These are phyloP conservation scores for Noturus placidus DNA, from an alignment of 2,113 vertebrate genomes.

Conservation along the genomic window DNA sequence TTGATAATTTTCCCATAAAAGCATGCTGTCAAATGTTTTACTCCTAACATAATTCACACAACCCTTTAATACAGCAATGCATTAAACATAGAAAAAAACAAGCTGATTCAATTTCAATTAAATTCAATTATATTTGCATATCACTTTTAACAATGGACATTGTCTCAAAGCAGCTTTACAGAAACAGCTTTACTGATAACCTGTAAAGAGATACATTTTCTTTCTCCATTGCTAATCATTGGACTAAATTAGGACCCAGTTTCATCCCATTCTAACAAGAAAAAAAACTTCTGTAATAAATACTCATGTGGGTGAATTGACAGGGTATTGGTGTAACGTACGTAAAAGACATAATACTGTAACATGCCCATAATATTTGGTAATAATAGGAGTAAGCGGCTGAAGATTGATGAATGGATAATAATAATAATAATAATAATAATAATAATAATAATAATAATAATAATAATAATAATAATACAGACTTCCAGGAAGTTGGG, in stretches of 20 bases:
- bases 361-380: constrained; percentile 17
- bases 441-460: too few species aligned
- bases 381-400: too few species aligned
- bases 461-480: not conserved
- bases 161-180: too few species aligned
- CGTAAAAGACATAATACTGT: not conserved
- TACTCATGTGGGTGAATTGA: not conserved
- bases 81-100: not conserved
- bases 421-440: too few species aligned
- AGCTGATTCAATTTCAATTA: not conserved
- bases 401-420: too few species aligned
- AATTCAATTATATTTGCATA: too few species aligned
- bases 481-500: constrained; percentile 21
- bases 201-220: not conserved
- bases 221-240: not conserved
- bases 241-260: not conserved
- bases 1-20: not conserved
- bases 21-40: not conserved
- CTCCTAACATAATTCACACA: not conserved
- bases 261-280: not conserved
- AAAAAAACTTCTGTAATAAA: not conserved
- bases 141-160: too few species aligned
- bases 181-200: too few species aligned
- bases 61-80: not conserved
- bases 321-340: not conserved